phyloP scores from a whole-genome alignment of 2,888 invertebrate genomes.

The Synergus umbraculus region DNA sequence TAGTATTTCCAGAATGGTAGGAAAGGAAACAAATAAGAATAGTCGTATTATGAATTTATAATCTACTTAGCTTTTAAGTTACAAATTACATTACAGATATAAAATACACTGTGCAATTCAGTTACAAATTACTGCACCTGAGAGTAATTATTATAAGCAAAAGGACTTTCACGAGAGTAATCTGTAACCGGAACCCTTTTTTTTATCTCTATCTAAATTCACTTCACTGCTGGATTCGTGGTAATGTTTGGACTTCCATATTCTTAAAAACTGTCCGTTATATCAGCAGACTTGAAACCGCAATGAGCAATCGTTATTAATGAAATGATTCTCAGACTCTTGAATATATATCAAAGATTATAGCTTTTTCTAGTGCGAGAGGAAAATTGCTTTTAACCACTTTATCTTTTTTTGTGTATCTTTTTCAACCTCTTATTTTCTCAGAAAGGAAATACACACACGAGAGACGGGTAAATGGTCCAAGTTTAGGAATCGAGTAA shows the following conservation, averaged over 20 bases:
- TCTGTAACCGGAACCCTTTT: background rate
- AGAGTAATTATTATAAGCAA: background rate
- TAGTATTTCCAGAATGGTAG: background rate
- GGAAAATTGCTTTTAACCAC: background rate
- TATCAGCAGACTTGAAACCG: background rate
- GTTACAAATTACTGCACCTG: constrained; percentile 26
- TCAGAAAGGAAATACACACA: constrained; percentile 16
- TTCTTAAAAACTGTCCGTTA: background rate
- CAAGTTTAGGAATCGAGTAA: constrained; percentile 25
- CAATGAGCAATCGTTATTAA: constrained; percentile 22
- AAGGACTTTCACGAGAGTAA: background rate
- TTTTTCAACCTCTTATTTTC: background rate
- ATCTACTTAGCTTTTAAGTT: constrained; percentile 28
- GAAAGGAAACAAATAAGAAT: constrained; percentile 28
- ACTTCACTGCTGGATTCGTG: background rate
- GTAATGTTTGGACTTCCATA: background rate
- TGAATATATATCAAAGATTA: background rate
- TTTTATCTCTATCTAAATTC: constrained; percentile 9
- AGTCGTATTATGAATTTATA: constrained; percentile 17
- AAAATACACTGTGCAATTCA: constrained; percentile 23
- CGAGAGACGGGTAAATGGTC: constrained; percentile 28
- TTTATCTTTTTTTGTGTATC: background rate
- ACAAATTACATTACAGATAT: constrained; percentile 39
- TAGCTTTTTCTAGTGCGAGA: background rate
- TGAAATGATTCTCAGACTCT: background rate